Base-by-base conservation (phyloP, 2,888 invertebrate species). In the Torymus texanus region DNA sequence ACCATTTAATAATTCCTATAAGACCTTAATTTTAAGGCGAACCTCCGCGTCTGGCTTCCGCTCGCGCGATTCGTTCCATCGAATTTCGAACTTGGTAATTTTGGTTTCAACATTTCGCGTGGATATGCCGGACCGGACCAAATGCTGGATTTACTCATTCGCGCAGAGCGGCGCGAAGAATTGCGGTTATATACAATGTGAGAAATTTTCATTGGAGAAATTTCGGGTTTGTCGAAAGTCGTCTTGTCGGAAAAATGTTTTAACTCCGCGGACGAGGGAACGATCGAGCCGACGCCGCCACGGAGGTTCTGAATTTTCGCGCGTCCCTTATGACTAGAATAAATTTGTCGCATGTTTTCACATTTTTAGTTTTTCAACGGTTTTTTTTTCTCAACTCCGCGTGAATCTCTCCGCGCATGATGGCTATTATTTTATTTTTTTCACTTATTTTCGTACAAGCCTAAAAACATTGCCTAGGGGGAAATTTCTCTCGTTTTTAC, bases 1-100 rank as follows among this genome's bases (percentile, higher is more conserved):
- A 85, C 81, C 85, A 82, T 85, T 86, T 84, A 84, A 86, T 85
- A 80, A 78, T 82, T 87, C 85, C 85, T 80, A 82, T 87, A 87
- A 84, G 84, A 86, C 83, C 85, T 88, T 86, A 88, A 89, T 87
- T 88, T 88, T 88, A 88, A 81, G 86, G 85, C 83, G 85, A 88
- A 85, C 85, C 76, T 84, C 85, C 72, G 84, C 86, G 84, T 41
- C 41, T 83, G 82, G 84, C 86, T 86, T 87, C 86, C 85, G 85
- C 84, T 85, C 86, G 83, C 82, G 59, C 68, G 66, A 67, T 72
- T 72, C 73, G 67, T 74, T 75, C 75, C 81, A n/a, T 79, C 79
- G 74, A 80, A 80, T 84, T 81, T 79, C 81, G 81, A 72, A 56
- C 50, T 29, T 66, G 56, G 12, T 11, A 14, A 51, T 71, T 62